Conservation (phyloP, 2,888 invertebrate species). For the Julus scandinavius region DNA sequence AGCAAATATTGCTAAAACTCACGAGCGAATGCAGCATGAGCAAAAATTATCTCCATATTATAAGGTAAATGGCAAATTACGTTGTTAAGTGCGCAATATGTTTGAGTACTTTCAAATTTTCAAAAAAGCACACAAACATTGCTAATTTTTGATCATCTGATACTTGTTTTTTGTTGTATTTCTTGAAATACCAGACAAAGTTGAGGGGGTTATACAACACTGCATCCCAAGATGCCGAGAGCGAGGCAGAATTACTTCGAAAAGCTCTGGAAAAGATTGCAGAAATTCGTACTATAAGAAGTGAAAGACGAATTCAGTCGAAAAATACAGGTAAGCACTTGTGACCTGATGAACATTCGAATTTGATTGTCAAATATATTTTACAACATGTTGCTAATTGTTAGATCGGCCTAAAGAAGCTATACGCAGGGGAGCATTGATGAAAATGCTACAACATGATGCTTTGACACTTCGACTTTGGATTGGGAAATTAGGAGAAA, state of each 20-base stretch:
- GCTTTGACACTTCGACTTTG: constrained; percentile 94
- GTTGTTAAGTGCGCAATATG: too few relatives aligned
- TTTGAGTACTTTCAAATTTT: neutral
- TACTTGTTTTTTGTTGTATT: neutral
- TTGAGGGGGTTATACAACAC: constrained; percentile 82
- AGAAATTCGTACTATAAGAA: constrained; percentile 88
- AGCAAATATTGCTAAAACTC: constrained; percentile 80
- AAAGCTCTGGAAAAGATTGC: constrained; percentile 86
- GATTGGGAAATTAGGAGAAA: constrained; percentile 80
- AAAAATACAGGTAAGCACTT: constrained; percentile 56
- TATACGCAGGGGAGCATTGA: constrained; percentile 89
- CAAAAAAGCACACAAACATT: neutral
- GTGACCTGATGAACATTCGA: neutral
- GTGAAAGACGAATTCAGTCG: constrained; percentile 86
- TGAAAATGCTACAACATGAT: constrained; percentile 93
- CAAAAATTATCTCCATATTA: constrained; percentile 69
- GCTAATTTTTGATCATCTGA: neutral
- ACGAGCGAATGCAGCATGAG: constrained; percentile 72
- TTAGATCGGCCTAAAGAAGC: constrained; percentile 76
- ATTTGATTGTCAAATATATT: neutral
- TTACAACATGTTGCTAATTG: neutral
- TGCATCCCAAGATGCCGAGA: constrained; percentile 82
- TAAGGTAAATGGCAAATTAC: constrained; percentile 65
- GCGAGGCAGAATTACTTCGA: constrained; percentile 84
- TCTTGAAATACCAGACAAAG: constrained; percentile 72